Evolutionary conservation across 2,888 invertebrate species (phyloP).

Genomic region (Mesoligia furuncula): DNA sequence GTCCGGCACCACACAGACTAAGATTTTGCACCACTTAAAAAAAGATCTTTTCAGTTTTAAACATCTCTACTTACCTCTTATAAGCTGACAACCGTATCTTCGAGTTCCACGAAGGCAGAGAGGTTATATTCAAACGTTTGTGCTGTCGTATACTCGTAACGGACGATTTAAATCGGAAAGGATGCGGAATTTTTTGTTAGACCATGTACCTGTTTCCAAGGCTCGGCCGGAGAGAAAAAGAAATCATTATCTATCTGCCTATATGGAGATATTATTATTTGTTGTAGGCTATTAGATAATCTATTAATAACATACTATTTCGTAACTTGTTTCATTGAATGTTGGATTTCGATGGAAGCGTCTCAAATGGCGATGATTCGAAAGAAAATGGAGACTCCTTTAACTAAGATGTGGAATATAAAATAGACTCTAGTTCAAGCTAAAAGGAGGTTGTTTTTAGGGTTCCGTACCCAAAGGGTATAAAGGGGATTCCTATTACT

Average conservation of each 20-base stretch:
- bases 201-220: slow-evolving; percentile 36
- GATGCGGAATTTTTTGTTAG: slow-evolving; percentile 41
- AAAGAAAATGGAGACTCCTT: not conserved
- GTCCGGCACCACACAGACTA: no score
- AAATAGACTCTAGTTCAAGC: not conserved
- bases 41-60: no score
- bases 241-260: slow-evolving; percentile 26
- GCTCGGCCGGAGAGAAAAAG: slow-evolving; percentile 13
- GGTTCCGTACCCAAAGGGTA: no score
- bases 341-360: not conserved
- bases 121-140: slow-evolving; percentile 30
- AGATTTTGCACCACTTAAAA: no score
- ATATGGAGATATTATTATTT: slow-evolving; percentile 9
- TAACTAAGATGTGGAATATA: not conserved
- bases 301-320: not conserved
- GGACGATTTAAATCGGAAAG: slow-evolving; percentile 37
- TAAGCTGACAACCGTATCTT: slow-evolving; percentile 1
- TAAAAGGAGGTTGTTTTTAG: no score
- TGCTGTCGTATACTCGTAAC: slow-evolving; percentile 4
- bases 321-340: not conserved
- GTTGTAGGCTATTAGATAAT: not conserved
- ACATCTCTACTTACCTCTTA: not conserved
- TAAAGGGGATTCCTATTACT: no score
- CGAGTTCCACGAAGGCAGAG: slow-evolving; percentile 18
- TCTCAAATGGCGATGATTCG: not conserved